phyloP scores from a whole-genome alignment of 2,113 vertebrate genomes.

The Psephotus haematonotus region DNA sequence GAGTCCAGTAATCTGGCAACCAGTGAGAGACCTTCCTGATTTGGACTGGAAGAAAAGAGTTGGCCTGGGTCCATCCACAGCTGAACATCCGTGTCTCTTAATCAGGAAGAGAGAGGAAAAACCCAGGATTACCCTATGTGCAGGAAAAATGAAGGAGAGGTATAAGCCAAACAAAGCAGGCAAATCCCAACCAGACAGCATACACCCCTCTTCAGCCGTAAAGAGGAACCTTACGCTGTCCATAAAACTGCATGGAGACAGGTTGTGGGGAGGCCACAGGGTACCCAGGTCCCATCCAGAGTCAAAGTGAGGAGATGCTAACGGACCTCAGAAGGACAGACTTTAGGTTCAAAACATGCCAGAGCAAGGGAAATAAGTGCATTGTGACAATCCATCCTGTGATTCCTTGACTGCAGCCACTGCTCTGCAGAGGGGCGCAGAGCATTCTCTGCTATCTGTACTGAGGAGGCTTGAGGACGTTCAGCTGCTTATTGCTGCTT shows the following conservation, averaged over 20 bases:
- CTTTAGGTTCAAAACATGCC: background rate
- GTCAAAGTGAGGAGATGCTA: background rate
- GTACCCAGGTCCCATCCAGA: background rate
- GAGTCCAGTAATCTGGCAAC: background rate
- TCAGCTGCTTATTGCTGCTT: conserved; percentile 28
- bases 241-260: background rate
- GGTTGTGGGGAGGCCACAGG: background rate
- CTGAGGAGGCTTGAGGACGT: background rate
- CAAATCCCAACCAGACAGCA: background rate
- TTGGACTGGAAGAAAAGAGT: background rate
- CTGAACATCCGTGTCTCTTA: background rate
- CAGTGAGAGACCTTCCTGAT: background rate
- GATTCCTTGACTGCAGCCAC: background rate
- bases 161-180: background rate
- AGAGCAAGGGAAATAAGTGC: background rate
- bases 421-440: background rate
- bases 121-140: background rate
- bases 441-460: background rate
- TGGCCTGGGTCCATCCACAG: background rate
- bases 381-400: background rate
- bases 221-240: background rate
- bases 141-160: background rate
- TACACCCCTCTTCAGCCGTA: background rate
- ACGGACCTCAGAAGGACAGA: fast-evolving
- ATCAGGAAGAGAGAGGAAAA: background rate